A percentile compares a stretch with the other conserved stretches of the same genome.
Conservation (phyloP, 1,140 invertebrate genomes). For the Drosophila aff. region DNA sequence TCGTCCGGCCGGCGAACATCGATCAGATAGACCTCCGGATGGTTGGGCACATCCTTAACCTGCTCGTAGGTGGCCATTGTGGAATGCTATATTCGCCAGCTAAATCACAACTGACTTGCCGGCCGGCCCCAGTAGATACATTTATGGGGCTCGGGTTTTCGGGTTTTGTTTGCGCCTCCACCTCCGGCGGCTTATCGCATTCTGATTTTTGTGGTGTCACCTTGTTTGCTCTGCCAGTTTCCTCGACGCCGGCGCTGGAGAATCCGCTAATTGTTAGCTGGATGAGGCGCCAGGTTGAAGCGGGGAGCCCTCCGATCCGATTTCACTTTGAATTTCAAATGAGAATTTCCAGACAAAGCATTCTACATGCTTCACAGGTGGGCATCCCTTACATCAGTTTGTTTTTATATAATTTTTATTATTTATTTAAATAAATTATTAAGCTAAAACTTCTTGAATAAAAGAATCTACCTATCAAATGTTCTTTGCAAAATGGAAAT, state of each 20-base stretch:
- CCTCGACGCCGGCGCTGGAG: conserved; percentile 6
- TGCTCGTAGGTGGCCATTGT: conserved; percentile 86
- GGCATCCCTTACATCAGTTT: not conserved
- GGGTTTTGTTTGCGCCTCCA: conserved; percentile 13
- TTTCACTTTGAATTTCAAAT: conserved; percentile 46
- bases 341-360: conserved; percentile 17
- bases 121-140: conserved; percentile 31
- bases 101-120: conserved; percentile 49
- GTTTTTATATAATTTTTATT: not conserved
- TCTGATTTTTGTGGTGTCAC: conserved; percentile 33
- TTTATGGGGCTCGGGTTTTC: conserved; percentile 44
- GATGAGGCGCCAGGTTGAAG: conserved; percentile 13
- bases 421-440: not conserved
- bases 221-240: conserved; percentile 28
- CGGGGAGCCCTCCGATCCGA: conserved; percentile 4
- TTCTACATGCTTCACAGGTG: conserved; percentile 19
- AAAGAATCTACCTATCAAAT: too few relatives aligned
- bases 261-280: conserved; percentile 8
- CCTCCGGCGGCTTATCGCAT: conserved; percentile 31
- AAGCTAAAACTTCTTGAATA: not conserved
- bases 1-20: conserved; percentile 89
- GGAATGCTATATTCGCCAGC: conserved; percentile 13
- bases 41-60: conserved; percentile 85
- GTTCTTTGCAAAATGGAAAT: too few relatives aligned
- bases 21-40: conserved; percentile 86